Evolutionary conservation across 2,113 vertebrate genomes (phyloP).

Genomic region (Serilophus lunatus): DNA sequence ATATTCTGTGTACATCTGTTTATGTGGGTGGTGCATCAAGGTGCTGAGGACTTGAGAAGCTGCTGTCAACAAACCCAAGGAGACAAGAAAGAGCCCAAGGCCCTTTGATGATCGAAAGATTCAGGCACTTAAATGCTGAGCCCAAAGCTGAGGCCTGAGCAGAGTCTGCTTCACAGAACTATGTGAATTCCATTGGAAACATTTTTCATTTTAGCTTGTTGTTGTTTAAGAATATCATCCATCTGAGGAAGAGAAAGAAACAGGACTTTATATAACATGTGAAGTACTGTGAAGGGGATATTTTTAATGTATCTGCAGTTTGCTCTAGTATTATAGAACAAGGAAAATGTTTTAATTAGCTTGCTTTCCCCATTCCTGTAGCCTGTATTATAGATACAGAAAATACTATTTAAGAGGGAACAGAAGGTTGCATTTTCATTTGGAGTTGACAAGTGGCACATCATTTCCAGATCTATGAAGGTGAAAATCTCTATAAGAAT

Average conservation of each 20-base stretch:
- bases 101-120: slow-evolving; percentile 16
- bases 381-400: background rate
- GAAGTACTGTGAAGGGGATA: background rate
- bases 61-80: slow-evolving; percentile 25
- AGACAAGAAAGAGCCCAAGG: slow-evolving; percentile 52
- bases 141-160: slow-evolving; percentile 32
- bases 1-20: background rate
- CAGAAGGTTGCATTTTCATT: background rate
- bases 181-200: background rate
- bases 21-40: background rate
- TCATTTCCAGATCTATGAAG: background rate
- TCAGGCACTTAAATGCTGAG: slow-evolving; percentile 18
- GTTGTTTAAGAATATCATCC: background rate
- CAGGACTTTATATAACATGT: slow-evolving; percentile 5
- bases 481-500: background rate
- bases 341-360: background rate
- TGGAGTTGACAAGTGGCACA: background rate
- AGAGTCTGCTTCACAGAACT: background rate
- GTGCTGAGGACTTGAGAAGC: background rate
- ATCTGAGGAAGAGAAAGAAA: background rate
- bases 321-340: background rate
- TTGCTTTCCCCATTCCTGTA: background rate
- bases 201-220: background rate
- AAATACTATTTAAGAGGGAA: background rate
- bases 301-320: slow-evolving; percentile 3